A percentile compares a stretch with the other conserved stretches of the same genome.
These are phyloP conservation scores for Amphiprion clarkii DNA, from an alignment of 2,797 vertebrate species.

Conservation along the genomic window DNA sequence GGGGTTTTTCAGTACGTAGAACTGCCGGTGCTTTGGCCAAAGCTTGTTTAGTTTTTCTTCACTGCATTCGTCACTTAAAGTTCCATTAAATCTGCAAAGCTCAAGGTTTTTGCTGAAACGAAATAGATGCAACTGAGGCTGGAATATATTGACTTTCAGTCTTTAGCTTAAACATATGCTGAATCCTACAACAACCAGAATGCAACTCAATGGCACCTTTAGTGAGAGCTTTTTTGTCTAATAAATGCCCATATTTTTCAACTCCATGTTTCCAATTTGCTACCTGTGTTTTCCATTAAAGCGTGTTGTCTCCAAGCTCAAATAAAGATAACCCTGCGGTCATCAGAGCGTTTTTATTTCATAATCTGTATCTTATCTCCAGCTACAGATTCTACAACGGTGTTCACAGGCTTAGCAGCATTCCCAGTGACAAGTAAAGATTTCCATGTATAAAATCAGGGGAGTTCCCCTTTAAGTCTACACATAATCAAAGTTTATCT, in stretches of 20 bases:
- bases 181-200: background rate
- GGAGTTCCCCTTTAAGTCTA: background rate
- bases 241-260: background rate
- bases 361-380: background rate
- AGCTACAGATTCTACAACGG: constrained; percentile 4
- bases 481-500: constrained; percentile 3
- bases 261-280: background rate
- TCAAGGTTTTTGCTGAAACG: too few species aligned
- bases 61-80: too few species aligned
- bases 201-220: background rate
- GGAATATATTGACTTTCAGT: too few species aligned
- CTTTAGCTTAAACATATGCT: background rate
- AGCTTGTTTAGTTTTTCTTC: background rate
- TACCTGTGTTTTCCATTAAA: background rate
- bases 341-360: constrained; percentile 4
- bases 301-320: background rate
- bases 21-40: background rate
- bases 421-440: background rate
- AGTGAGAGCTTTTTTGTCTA: background rate
- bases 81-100: too few species aligned
- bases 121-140: too few species aligned
- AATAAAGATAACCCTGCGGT: background rate
- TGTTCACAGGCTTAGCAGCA: background rate
- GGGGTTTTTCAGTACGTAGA: background rate
- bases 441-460: background rate